Evolutionary conservation across 2,888 invertebrate genomes (phyloP), one percentile per base, ranked within the genome.

Genomic region (Gymnocheta viridis): DNA sequence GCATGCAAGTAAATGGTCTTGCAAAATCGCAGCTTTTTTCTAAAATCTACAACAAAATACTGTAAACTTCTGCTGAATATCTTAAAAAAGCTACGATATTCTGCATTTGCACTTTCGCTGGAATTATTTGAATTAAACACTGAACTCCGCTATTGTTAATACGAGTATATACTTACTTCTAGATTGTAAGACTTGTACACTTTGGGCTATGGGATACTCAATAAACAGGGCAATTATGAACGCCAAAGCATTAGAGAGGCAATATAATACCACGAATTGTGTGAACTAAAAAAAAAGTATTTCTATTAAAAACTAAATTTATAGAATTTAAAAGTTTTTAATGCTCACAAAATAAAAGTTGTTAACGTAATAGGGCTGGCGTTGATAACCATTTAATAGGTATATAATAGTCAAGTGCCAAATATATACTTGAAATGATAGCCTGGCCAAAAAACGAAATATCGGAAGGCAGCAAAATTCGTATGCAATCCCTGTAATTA

Each of bases 351-450:
- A 74, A 70, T 67, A 85, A 12, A 89, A 81, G 12, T 66, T 79
- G 66, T 87, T 89, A 0, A 89, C 62, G 77, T 90, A 88, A 35
- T 87, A 82, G 0, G 91, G 91, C 29, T 90, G 88, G 79, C 88
- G 87, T 79, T 85, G 66, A 74, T 67, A 87, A 7, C 86, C 89
- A 78, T 69, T 80, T 74, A 85, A 58, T 44, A 87, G 47, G 60
- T 87, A 91, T 85, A 88, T 9, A 54, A 90, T 79, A 0, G 88
- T 86, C 2, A 89, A 54, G 66, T 91, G 92, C 88, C 91, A 90
- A 0, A 91, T 74, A 76, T 87, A 91, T 0, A 89, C 86, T 76
- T 91, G 92, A 82, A 87, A 91, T 10, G 91, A 90, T 27, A 91
- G 79, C 51, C 89, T 87, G 10, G 89, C 89, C 76, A 91, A 77